Evolutionary conservation across 2,113 vertebrate genomes (phyloP).

Genomic region (Aramus guarauna): DNA sequence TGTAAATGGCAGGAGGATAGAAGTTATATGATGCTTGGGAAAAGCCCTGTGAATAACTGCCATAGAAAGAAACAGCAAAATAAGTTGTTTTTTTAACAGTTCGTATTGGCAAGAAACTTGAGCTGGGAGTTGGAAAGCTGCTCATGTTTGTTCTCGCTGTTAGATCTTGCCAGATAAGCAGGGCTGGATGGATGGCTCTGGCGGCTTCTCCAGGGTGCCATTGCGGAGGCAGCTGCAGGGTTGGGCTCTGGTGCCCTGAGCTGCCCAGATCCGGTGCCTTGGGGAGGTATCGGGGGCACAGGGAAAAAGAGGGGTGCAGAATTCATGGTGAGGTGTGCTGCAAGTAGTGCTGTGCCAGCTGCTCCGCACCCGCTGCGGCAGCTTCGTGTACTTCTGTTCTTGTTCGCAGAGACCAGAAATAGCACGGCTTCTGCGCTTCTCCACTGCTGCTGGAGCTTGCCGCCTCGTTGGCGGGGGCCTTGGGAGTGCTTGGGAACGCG

Average conservation of each 20-base stretch:
- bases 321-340: rapidly evolving
- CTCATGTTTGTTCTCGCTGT: constrained; percentile 30
- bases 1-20: not conserved
- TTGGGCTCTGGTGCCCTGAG: not conserved
- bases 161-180: constrained; percentile 23
- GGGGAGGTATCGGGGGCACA: rapidly evolving
- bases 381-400: rapidly evolving
- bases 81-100: constrained; percentile 19
- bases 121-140: not conserved
- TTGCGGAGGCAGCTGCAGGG: not conserved
- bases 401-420: not conserved
- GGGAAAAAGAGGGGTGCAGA: too few species aligned
- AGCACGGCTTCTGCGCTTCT: not conserved
- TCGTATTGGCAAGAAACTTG: constrained; percentile 45
- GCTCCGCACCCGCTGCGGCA: rapidly evolving
- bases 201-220: not conserved
- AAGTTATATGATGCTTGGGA: not conserved
- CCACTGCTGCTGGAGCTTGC: not conserved
- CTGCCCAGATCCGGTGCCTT: not conserved
- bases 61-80: constrained; percentile 55
- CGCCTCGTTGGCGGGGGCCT: rapidly evolving
- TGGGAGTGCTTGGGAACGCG: rapidly evolving
- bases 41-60: constrained; percentile 23
- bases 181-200: not conserved
- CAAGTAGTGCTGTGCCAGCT: not conserved